Evolutionary conservation across 1,140 invertebrate species (phyloP).

Genomic region (Oreohelix idahoensis): DNA sequence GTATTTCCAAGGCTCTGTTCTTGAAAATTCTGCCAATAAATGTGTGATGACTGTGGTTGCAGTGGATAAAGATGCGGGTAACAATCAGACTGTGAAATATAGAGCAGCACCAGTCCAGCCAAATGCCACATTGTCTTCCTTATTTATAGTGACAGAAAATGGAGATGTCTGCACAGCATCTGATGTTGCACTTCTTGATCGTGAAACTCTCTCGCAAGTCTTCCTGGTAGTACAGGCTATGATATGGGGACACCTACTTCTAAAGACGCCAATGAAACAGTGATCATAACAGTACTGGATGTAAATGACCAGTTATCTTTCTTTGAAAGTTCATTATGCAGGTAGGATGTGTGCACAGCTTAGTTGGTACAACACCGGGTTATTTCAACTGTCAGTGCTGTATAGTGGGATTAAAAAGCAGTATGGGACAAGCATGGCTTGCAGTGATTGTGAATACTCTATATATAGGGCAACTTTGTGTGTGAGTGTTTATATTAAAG

Average conservation of each 20-base stretch:
- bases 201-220: not conserved
- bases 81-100: constrained; percentile 25
- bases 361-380: too few species aligned
- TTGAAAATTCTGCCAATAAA: not conserved
- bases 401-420: too few species aligned
- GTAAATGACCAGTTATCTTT: too few species aligned
- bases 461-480: too few species aligned
- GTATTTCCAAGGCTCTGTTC: not conserved
- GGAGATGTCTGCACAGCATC: not conserved
- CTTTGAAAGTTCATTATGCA: too few species aligned
- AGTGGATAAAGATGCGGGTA: constrained; percentile 1
- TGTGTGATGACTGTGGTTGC: constrained; percentile 13
- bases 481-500: too few species aligned
- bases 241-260: constrained; percentile 5
- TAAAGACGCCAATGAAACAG: not conserved
- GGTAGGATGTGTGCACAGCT: too few species aligned
- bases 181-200: not conserved
- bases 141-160: not conserved
- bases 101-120: not conserved
- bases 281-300: not conserved
- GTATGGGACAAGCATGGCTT: too few species aligned
- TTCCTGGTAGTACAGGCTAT: constrained; percentile 6
- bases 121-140: not conserved
- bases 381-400: too few species aligned
- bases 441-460: too few species aligned